Base-by-base conservation (phyloP, 1,140 invertebrate species). In the Plutomurus gul region DNA sequence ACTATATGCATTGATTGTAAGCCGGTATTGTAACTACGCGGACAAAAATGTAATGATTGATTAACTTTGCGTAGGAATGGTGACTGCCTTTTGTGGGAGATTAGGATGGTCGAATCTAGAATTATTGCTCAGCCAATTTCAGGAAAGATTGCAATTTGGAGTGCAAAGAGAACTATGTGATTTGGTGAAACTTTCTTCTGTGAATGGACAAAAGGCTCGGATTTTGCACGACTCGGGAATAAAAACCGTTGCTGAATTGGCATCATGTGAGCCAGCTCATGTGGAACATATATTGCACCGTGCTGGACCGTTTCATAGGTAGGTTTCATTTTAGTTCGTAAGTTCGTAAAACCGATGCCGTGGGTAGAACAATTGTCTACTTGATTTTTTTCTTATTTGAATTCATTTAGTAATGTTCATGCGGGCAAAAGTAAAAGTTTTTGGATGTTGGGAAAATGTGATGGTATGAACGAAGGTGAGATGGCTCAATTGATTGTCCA, bases 21-120 rank as follows among this genome's bases (percentile, higher is more conserved):
- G n/a, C n/a, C n/a, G 11, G 4, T 65, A 5, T 30, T 22, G 56
- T 25, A 22, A 37, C 4, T 11, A 71, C 11, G 11, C n/a, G n/a
- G 0, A n/a, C 4, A 25, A 22, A 36, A 16, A 18, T 25, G 4
- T 71, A n/a, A 56, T 84, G 51, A 83, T 30, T 72, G 27, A 82
- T 86, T 87, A 74, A n/a, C n/a, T n/a, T n/a, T n/a, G n/a, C n/a
- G n/a, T 86, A 95, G 94, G 93, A 71, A 96, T 96, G 93, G 93
- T 98, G 0, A 96, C 95, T 2, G 91, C 93, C 22, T 98, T 98
- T 88, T 97, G 96, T 88, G 91, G 91, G 83, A 92, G 95, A 65
- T 87, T 99, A n/a, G 94, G 96, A 3, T 99, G 97, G 97, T 90
- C 90, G 74, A 96, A 92, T 85, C 88, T 99, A 76, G 94, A 97